Evolutionary conservation across 2,113 vertebrate species (phyloP).

Genomic region (Cavia porcellus): DNA sequence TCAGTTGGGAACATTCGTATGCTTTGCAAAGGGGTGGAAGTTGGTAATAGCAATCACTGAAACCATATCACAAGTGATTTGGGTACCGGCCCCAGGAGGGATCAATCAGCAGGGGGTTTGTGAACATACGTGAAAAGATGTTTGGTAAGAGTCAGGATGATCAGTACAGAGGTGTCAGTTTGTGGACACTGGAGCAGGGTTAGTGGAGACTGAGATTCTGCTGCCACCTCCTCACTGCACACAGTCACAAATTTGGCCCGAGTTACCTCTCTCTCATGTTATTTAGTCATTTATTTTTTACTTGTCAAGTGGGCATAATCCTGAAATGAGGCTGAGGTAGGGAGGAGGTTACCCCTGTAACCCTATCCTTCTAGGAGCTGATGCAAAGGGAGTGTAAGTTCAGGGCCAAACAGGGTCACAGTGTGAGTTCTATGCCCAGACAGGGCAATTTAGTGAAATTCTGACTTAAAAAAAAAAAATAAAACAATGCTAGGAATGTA

Average conservation of each 20-base stretch:
- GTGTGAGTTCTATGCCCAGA: background rate
- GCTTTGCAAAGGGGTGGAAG: background rate
- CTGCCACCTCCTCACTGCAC: background rate
- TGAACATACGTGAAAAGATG: background rate
- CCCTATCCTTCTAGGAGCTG: background rate
- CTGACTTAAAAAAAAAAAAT: background rate
- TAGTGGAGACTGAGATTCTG: background rate
- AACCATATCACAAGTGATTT: background rate
- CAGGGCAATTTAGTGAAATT: background rate
- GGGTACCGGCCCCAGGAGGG: background rate
- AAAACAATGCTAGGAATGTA: background rate
- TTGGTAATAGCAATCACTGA: fast-evolving
- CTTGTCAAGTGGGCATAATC: background rate
- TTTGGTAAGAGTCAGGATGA: background rate
- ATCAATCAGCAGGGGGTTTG: background rate
- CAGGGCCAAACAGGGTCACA: background rate
- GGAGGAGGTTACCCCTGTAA: background rate
- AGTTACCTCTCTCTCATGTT: background rate
- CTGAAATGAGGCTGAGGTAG: fast-evolving
- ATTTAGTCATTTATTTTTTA: background rate
- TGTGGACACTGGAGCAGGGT: no score
- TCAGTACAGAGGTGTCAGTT: fast-evolving
- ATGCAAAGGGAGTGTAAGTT: background rate
- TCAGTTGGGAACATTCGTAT: fast-evolving
- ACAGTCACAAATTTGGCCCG: background rate